These are phyloP conservation scores for Lycocorax pyrrhopterus DNA, from an alignment of 2,113 vertebrate genomes.

Conservation along the genomic window DNA sequence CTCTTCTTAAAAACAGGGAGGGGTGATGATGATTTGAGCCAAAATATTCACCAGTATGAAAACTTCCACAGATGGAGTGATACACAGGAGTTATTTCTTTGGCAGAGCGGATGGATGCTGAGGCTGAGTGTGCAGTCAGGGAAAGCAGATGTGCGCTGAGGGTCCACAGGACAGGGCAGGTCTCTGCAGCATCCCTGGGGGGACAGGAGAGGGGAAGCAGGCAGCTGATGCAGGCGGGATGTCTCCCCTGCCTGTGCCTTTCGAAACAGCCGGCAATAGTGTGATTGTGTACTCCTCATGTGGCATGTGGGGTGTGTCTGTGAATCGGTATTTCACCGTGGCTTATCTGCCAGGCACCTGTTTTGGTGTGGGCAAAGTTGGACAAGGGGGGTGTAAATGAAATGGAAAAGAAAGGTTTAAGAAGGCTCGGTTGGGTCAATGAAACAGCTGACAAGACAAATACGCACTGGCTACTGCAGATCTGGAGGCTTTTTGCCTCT, in stretches of 20 bases:
- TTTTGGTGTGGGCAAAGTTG: background rate
- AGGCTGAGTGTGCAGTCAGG: background rate
- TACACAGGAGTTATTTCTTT: background rate
- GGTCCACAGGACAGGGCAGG: background rate
- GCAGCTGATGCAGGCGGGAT: background rate
- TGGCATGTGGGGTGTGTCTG: background rate
- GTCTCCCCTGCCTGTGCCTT: background rate
- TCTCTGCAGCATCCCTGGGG: fast-evolving
- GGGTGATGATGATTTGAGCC: background rate
- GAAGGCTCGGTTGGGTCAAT: background rate
- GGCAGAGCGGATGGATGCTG: background rate
- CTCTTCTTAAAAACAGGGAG: background rate
- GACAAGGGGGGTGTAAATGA: background rate
- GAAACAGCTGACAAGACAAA: background rate
- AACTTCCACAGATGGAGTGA: background rate
- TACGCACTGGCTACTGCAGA: background rate
- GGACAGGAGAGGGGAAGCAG: background rate
- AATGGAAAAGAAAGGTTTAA: background rate
- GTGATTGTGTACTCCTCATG: background rate
- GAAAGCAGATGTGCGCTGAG: fast-evolving
- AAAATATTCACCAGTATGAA: background rate
- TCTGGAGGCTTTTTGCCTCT: background rate
- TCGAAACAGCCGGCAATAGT: background rate
- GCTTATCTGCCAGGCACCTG: background rate
- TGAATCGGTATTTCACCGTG: background rate